Evolutionary conservation across 1,140 invertebrate genomes (phyloP).

Genomic region (Nautilus pompilius): DNA sequence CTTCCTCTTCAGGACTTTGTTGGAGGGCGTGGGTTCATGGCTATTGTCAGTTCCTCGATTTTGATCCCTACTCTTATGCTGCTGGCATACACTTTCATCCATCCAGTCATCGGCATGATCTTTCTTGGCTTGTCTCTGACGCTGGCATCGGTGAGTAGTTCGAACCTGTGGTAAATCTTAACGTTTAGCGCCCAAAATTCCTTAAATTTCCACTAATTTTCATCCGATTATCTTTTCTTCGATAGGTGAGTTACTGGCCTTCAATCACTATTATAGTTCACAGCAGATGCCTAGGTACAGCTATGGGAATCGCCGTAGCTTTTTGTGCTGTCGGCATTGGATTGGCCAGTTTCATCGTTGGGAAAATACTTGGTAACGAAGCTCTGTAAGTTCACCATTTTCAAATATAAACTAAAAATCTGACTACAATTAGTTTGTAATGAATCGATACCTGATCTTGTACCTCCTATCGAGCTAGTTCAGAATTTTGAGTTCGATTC

Average conservation of each 20-base stretch:
- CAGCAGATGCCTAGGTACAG: conserved; percentile 9
- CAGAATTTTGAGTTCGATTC: too few relatives aligned
- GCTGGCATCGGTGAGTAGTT: conserved; percentile 10
- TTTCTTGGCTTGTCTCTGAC: conserved; percentile 10
- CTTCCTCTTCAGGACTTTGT: conserved; percentile 7
- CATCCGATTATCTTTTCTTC: neutral
- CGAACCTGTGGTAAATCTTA: neutral
- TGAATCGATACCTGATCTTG: too few relatives aligned
- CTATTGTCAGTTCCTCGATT: conserved; percentile 6
- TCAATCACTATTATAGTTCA: conserved; percentile 12
- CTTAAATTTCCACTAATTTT: neutral
- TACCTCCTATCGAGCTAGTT: too few relatives aligned
- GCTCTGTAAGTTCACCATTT: conserved; percentile 16
- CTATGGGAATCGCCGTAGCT: conserved; percentile 13
- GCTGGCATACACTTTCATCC: conserved; percentile 9
- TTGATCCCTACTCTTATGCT: conserved; percentile 8
- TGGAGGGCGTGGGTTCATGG: conserved; percentile 10
- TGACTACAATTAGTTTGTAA: too few relatives aligned
- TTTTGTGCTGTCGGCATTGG: conserved; percentile 12
- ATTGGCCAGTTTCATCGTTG: conserved; percentile 12
- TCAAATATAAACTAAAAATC: too few relatives aligned
- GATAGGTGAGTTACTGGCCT: conserved; percentile 17
- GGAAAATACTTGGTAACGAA: conserved; percentile 10
- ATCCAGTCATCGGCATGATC: conserved; percentile 10
- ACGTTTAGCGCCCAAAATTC: neutral